Evolutionary conservation across 2,888 invertebrate species (phyloP).

Genomic region (Eulithis testata): DNA sequence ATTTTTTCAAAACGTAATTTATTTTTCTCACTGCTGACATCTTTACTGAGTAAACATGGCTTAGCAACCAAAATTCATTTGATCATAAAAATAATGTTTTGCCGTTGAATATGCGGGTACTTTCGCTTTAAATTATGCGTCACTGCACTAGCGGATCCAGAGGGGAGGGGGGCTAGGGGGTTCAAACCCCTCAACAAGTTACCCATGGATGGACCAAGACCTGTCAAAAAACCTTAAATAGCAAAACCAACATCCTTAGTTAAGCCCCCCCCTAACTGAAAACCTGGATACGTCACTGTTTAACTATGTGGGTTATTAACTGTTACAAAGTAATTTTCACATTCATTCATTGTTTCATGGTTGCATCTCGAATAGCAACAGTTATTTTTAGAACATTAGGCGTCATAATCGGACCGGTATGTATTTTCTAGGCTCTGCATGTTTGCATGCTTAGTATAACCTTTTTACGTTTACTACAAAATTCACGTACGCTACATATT

Average conservation of each 20-base stretch:
- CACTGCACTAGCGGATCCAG: background rate
- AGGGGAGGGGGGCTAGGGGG: too few species aligned
- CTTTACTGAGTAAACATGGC: background rate
- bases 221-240: too few species aligned
- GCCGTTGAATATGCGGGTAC: constrained; percentile 24
- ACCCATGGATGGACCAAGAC: too few species aligned
- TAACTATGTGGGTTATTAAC: constrained; percentile 19
- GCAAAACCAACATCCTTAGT: too few species aligned
- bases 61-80: constrained; percentile 14
- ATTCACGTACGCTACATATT: too few species aligned
- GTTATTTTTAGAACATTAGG: background rate
- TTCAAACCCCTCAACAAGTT: too few species aligned
- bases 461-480: too few species aligned
- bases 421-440: too few species aligned
- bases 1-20: background rate
- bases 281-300: too few species aligned
- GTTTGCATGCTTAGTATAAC: too few species aligned
- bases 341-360: background rate
- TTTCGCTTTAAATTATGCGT: constrained; percentile 16
- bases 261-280: too few species aligned
- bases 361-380: background rate
- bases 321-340: constrained; percentile 14
- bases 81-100: constrained; percentile 24
- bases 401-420: too few species aligned
- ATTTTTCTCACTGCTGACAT: background rate